A percentile compares a stretch with the other conserved stretches of the same genome.
These are phyloP conservation scores for Pelusios castaneus DNA, from an alignment of 2,113 vertebrate species.

Conservation along the genomic window DNA sequence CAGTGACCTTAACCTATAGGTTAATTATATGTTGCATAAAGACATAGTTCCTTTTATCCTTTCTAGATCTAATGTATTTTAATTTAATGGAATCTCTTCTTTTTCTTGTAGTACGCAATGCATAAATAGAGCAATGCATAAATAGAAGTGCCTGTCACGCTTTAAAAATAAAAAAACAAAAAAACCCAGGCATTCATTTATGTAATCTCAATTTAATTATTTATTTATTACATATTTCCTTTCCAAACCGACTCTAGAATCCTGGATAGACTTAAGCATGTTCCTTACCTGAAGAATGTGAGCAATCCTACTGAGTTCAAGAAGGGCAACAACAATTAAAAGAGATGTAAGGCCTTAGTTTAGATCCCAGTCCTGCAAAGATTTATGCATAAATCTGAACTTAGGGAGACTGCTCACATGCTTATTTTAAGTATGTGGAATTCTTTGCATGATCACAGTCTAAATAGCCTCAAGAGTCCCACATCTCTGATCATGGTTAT, in stretches of 20 bases:
- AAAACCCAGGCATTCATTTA: neutral
- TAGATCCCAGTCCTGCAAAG: slow-evolving; percentile 50
- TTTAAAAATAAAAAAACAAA: neutral
- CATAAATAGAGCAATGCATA: neutral
- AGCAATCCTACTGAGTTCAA: slow-evolving; percentile 30
- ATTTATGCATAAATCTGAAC: slow-evolving; percentile 51
- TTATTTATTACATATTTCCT: too few species aligned
- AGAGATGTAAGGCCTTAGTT: slow-evolving; percentile 41
- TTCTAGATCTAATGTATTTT: neutral
- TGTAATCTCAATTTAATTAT: neutral
- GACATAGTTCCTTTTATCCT: neutral
- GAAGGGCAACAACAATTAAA: slow-evolving; percentile 36
- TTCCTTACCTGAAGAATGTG: slow-evolving; percentile 15
- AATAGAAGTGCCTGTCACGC: accelerated
- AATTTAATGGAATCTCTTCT: neutral
- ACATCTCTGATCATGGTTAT: slow-evolving; percentile 36
- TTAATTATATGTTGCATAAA: neutral
- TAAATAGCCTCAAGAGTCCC: slow-evolving; percentile 22
- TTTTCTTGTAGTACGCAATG: neutral
- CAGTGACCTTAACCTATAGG: neutral
- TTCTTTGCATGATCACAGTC: slow-evolving; percentile 6
- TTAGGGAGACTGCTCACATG: slow-evolving; percentile 34
- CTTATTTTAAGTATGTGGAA: slow-evolving; percentile 54
- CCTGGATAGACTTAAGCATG: neutral
- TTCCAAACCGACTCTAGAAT: neutral